Evolutionary conservation across 2,113 vertebrate genomes (phyloP).

Genomic region (Etheostoma spectabile): DNA sequence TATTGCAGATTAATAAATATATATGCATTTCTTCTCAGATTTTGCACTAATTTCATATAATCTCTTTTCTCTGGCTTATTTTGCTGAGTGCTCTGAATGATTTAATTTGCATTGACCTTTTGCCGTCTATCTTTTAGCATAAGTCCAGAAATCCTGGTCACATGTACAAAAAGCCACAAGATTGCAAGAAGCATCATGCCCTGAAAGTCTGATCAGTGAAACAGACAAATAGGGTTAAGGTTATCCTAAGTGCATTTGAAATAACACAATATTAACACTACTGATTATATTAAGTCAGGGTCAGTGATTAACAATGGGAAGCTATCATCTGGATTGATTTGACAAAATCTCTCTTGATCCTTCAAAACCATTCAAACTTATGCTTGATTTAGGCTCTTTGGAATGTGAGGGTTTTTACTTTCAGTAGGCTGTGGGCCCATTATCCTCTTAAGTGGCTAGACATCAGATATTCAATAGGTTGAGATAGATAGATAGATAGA

Average conservation of each 20-base stretch:
- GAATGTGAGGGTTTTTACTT: conserved; percentile 69
- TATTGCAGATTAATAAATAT: conserved; percentile 30
- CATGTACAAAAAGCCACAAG: conserved; percentile 52
- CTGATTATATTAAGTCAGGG: conserved; percentile 76
- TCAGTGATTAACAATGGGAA: conserved; percentile 82
- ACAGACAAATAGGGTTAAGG: conserved; percentile 74
- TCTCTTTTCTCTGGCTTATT: conserved; percentile 46
- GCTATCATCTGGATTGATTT: conserved; percentile 83
- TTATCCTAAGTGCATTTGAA: conserved; percentile 79
- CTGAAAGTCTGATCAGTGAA: conserved; percentile 49
- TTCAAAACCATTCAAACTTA: conserved; percentile 78
- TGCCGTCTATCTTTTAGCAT: conserved; percentile 33
- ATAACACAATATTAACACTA: conserved; percentile 77
- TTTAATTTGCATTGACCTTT: conserved; percentile 64
- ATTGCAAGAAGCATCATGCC: conserved; percentile 43
- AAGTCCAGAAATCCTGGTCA: conserved; percentile 66
- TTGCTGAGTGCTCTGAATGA: conserved; percentile 53
- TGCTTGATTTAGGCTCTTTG: conserved; percentile 79
- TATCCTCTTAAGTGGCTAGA: conserved; percentile 82
- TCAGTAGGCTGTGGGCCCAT: conserved; percentile 62
- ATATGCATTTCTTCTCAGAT: conserved; percentile 5
- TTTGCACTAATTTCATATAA: conserved; percentile 24
- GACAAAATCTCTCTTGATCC: conserved; percentile 82
- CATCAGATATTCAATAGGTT: conserved; percentile 65
- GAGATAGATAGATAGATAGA: conserved; percentile 41